Base-by-base conservation (phyloP, 2,797 vertebrate genomes). In the Catostomus latipinnis region DNA sequence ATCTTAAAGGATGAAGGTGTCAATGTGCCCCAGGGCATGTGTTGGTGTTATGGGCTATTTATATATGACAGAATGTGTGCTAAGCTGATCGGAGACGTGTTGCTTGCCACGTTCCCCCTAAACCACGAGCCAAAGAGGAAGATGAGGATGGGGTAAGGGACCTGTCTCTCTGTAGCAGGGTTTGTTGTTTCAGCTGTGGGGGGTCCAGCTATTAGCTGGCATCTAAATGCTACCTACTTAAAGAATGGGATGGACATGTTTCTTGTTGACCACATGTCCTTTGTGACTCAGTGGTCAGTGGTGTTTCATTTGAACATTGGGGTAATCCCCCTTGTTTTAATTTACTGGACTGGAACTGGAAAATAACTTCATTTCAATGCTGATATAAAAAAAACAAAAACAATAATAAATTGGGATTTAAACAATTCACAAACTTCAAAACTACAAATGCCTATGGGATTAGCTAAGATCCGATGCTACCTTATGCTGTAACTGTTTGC, bases 41-140 rank as follows among this genome's bases (percentile, higher is more conserved):
- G 69, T 79, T 84, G n/a, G 6, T n/a, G 69, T 73, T 78, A 62
- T 62, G 34, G 49, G 80, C 83, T 85, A 83, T 89, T 87, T 88
- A 84, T 87, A 84, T 58, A 76, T 84, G 78, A 56, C 56, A 85
- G 71, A 82, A 82, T 58, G 66, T 81, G 67, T 18, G n/a, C 45
- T 80, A 81, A 76, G 77, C 81, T 78, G 67, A 74, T 60, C n/a
- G 72, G 71, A 72, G 77, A 78, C 83, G 65, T 85, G 74, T 81
- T 80, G 58, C 68, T 56, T 77, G 69, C 66, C 57, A 67, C 65
- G 61, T 57, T 70, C 76, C 73, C 67, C 56, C 71, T 78, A 75
- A 82, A 56, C 82, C 54, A 56, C 9, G 48, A 82, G 78, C 53
- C 50, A 56, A 58, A 57, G 34, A 74, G 81, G 79, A 82, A 83